Base-by-base conservation (phyloP, 2,888 invertebrate genomes). In the Brachyptera risi region DNA sequence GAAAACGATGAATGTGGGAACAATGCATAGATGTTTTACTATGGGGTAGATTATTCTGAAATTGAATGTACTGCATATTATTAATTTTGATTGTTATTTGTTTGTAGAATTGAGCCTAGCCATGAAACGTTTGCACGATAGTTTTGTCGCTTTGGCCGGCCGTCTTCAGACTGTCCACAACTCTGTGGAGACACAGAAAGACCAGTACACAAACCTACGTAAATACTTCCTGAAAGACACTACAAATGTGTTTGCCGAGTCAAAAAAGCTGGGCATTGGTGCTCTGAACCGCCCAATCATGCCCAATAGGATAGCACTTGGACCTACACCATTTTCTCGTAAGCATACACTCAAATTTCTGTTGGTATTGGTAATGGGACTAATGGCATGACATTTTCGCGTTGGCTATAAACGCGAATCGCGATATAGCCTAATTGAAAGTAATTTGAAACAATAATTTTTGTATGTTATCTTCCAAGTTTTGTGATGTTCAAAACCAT, bases 121-220 rank as follows among this genome's bases (percentile, higher is more conserved):
- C 17, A 85, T 95, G 75, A 83, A 85, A 31, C 85, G 90, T 70
- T 83, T 94, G 69, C 91, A 94, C 73, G 92, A 92, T 72, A 89
- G 91, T 1, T 84, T 94, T 69, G 86, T 95, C 31, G 90, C 90
- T 0, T 75, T 95, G 61, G 94, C 94, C n/a, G 93, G 92, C 0
- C 85, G 90, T 38, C 75, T 94, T 37, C 92, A 94, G 70, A 85
- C 87, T 3, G 84, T 91, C 1, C 93, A 95, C 67, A 76, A 76
- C 63, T 69, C 73, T 47, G 88, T 94, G 0, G 88, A 92, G 71
- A 81, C 83, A 1, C 90, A 91, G 70, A 93, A 92, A 74, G 90
- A 92, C 61, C 88, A 89, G 67, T 93, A 89, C 72, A 75, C 92
- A n/a, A 89, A 88, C 72, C 80, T 92, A 49, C 76, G 92, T 37